Conservation (phyloP, 2,113 vertebrate species). For the Pica pica region DNA sequence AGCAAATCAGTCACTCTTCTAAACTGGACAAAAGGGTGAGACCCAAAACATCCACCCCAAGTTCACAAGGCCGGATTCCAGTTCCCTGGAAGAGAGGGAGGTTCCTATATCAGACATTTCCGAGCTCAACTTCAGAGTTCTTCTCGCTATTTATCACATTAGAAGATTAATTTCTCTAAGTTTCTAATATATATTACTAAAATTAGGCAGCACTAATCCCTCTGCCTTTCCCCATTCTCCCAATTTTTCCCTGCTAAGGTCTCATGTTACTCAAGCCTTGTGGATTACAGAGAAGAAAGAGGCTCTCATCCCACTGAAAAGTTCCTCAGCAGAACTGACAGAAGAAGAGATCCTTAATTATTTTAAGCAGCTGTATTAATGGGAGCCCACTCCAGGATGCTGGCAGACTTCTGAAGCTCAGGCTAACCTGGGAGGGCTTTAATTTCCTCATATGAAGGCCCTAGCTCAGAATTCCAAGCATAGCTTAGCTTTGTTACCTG, state of each 20-base stretch:
- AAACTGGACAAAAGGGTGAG: neutral
- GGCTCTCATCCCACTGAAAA: neutral
- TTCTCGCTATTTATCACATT: neutral
- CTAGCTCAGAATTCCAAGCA: neutral
- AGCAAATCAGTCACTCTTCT: neutral
- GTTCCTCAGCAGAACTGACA: neutral
- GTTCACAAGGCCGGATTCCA: neutral
- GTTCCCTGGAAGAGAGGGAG: neutral
- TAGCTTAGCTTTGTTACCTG: neutral
- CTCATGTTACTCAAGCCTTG: neutral
- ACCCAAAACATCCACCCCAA: neutral
- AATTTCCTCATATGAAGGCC: neutral
- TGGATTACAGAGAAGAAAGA: neutral
- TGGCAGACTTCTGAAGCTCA: neutral
- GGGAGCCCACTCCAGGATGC: neutral
- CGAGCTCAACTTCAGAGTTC: neutral
- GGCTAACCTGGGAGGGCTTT: neutral
- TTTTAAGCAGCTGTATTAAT: neutral
- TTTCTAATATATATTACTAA: neutral
- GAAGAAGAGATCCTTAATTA: neutral
- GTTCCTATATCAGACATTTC: neutral
- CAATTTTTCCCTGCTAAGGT: neutral
- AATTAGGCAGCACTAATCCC: constrained; percentile 1
- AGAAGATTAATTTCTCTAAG: neutral
- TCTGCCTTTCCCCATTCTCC: neutral